phyloP scores from a whole-genome alignment of 1,140 invertebrate genomes.

The Bombus soroeensis region DNA sequence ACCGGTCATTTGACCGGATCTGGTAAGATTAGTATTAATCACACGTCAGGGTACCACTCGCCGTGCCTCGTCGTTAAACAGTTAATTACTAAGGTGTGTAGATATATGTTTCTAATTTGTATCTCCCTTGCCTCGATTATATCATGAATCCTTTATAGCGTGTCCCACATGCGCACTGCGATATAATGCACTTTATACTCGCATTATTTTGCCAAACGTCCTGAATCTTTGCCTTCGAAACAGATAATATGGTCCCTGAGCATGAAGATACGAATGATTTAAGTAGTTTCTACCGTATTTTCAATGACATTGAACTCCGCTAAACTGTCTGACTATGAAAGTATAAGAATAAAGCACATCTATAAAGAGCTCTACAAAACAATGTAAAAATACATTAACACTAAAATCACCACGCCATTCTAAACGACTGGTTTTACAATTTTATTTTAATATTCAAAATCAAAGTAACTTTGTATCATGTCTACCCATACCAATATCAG shows the following conservation, averaged over 20 bases:
- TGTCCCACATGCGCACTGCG: no score
- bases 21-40: not conserved
- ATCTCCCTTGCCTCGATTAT: not conserved
- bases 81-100: not conserved
- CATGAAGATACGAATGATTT: not conserved
- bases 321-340: not conserved
- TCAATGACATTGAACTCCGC: no score
- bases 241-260: not conserved
- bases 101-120: not conserved
- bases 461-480: no score
- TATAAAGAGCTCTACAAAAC: no score
- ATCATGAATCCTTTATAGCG: not conserved
- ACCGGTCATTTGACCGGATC: not conserved
- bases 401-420: no score
- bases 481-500: no score
- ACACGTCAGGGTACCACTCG: not conserved
- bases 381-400: no score
- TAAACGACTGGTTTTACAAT: no score
- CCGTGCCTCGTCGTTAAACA: not conserved
- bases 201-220: not conserved
- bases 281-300: not conserved
- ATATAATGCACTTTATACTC: not conserved
- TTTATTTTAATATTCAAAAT: no score
- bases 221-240: not conserved
- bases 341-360: not conserved